Evolutionary conservation across 2,113 vertebrate genomes (phyloP).

Genomic region (Bagarius yarrelli): DNA sequence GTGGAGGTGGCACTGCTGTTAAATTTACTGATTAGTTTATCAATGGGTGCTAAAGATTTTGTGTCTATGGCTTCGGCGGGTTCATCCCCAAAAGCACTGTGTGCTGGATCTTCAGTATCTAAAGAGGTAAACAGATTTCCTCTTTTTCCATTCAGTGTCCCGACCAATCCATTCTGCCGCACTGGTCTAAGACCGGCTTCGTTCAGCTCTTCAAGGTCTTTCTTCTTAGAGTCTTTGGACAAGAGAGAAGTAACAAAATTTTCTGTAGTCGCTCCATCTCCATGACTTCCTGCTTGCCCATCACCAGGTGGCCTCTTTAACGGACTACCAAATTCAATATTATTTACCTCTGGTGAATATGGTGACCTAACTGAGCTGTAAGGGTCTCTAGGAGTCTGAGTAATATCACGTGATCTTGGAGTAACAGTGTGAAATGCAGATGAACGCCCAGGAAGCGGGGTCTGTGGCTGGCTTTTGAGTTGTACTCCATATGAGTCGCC

Average conservation of each 20-base stretch:
- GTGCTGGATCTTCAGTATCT: conserved; percentile 45
- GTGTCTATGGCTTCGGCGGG: conserved; percentile 73
- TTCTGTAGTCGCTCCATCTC: conserved; percentile 45
- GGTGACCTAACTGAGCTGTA: conserved; percentile 14
- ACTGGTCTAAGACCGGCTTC: conserved; percentile 51
- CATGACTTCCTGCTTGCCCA: conserved; percentile 68
- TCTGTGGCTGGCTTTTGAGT: conserved; percentile 61
- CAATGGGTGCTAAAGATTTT: conserved; percentile 83
- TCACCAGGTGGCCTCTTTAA: conserved; percentile 73
- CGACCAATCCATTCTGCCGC: conserved; percentile 24
- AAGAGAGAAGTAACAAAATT: conserved; percentile 35
- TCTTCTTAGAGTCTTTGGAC: conserved; percentile 34
- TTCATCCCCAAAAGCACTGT: not conserved
- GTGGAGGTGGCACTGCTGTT: conserved; percentile 56
- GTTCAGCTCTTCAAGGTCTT: conserved; percentile 14
- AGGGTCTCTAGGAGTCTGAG: conserved; percentile 70
- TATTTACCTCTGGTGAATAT: conserved; percentile 61
- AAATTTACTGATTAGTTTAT: conserved; percentile 88
- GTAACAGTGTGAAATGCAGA: conserved; percentile 62
- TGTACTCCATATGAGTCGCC: conserved; percentile 86
- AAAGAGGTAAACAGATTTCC: not conserved
- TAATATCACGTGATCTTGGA: conserved; percentile 50
- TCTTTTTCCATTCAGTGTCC: conserved; percentile 13
- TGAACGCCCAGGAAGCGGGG: conserved; percentile 62
- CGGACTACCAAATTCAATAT: conserved; percentile 64